Conservation (phyloP, 2,888 invertebrate genomes). For the Pandemis cinnamomeana region DNA sequence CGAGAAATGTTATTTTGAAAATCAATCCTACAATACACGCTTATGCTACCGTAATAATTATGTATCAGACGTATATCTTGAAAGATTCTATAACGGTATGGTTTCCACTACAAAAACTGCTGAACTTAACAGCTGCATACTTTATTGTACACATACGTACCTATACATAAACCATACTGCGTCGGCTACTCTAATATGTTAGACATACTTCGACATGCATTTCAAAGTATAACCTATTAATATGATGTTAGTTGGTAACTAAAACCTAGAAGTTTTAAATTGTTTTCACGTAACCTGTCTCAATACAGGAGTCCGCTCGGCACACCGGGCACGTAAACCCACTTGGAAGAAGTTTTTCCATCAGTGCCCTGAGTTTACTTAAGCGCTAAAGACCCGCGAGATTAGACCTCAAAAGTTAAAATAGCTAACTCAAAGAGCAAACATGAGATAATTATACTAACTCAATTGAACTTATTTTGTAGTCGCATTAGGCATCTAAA, state of each 20-base stretch:
- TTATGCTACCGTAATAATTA: no score
- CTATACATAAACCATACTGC: no score
- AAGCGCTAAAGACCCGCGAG: constrained; percentile 40
- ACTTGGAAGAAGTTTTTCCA: constrained; percentile 42
- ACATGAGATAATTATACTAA: constrained; percentile 19
- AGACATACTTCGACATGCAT: background rate
- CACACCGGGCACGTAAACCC: constrained; percentile 39
- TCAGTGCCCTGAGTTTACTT: constrained; percentile 37
- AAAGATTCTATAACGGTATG: no score
- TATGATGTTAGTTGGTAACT: constrained; percentile 4
- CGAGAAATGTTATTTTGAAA: background rate
- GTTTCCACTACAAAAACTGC: no score
- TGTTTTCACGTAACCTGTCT: constrained; percentile 37
- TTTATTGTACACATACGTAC: no score
- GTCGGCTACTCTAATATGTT: no score
- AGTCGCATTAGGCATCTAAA: background rate
- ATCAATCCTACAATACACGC: background rate
- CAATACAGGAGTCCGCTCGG: constrained; percentile 28
- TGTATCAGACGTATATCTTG: no score
- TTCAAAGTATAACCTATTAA: background rate
- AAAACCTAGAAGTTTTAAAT: constrained; percentile 29
- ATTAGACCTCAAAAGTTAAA: constrained; percentile 40
- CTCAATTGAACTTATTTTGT: constrained; percentile 1
- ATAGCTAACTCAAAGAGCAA: constrained; percentile 28
- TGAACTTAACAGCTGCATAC: no score